Conservation (phyloP, 2,888 invertebrate species). For the Rhogogaster chlorosoma region DNA sequence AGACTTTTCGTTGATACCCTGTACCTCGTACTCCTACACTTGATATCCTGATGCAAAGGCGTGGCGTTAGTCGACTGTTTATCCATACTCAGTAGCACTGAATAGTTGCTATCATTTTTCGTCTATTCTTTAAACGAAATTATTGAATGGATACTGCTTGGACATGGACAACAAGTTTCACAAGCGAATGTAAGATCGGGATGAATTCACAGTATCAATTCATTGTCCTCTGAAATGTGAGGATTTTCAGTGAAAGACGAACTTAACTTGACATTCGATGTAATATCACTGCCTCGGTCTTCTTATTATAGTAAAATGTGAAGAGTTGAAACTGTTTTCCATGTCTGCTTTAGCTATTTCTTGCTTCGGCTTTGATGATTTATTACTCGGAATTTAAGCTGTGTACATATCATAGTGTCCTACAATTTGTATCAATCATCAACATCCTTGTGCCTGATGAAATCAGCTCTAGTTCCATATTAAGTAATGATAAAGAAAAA, state of each 20-base stretch:
- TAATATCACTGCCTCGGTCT: background rate
- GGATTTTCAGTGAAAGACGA: background rate
- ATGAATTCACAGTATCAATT: background rate
- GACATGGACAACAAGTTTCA: background rate
- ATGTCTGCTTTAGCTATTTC: background rate
- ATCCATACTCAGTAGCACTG: background rate
- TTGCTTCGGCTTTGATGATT: background rate
- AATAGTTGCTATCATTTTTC: background rate
- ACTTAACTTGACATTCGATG: background rate
- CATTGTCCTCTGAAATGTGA: background rate
- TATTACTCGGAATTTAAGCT: background rate
- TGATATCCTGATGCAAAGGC: background rate
- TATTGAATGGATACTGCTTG: background rate
- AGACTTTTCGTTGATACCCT: background rate
- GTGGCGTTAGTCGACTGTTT: background rate
- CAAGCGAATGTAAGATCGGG: background rate
- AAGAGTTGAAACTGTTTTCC: background rate
- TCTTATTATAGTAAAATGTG: background rate
- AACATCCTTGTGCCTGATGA: background rate
- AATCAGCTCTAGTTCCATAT: background rate
- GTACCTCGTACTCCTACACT: background rate
- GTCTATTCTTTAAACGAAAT: background rate
- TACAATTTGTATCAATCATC: background rate
- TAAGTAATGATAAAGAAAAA: background rate
- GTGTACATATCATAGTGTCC: background rate